Evolutionary conservation across 2,888 invertebrate species (phyloP), one percentile per base, ranked within the genome.

Genomic region (Limenitis camilla): DNA sequence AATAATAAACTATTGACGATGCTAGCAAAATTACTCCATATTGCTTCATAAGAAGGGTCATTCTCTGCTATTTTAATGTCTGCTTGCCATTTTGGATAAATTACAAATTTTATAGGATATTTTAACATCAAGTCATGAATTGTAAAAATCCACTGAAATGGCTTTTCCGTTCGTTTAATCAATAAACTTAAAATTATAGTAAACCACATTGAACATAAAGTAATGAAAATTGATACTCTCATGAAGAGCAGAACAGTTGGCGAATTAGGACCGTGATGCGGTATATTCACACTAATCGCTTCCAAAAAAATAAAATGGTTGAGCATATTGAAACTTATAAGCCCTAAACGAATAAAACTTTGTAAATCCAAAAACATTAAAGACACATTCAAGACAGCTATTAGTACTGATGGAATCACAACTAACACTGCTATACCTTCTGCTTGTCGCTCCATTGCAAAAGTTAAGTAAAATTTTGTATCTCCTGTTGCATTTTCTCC

Each of bases 211-310:
- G 62, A 49, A 8, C 67, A n/a, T 0, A 58, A 10, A 0, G 68
- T 71, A 11, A 74, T 46, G 33, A 72, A 10, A 7, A 71, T 28
- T 1, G 78, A 79, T 0, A 62, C 61, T 2, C 68, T 61, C 6
- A 70, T 66, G 41, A 71, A 79, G 1, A 67, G 45, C 5, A 80
- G 11, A 28, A 81, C 57, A 0, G 49, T 59, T 0, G 81, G 82
- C 0, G 64, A 49, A 4, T 68, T 61, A 0, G 46, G 9, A 7
- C 61, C 63, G 5, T 68, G 51, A 29, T 55, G 65, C 0, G 79
- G 77, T 8, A 78, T 59, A 9, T 58, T 44, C 3, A 36, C 40
- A 5, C 55, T 59, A 7, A 77, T 53, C 1, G 63, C 59, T 3
- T 55, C 52, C 8, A 74, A 35, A 36, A 69, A 66, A 27, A 56